Evolutionary conservation across 2,888 invertebrate species (phyloP).

Genomic region (Lasioglossum figueresi): DNA sequence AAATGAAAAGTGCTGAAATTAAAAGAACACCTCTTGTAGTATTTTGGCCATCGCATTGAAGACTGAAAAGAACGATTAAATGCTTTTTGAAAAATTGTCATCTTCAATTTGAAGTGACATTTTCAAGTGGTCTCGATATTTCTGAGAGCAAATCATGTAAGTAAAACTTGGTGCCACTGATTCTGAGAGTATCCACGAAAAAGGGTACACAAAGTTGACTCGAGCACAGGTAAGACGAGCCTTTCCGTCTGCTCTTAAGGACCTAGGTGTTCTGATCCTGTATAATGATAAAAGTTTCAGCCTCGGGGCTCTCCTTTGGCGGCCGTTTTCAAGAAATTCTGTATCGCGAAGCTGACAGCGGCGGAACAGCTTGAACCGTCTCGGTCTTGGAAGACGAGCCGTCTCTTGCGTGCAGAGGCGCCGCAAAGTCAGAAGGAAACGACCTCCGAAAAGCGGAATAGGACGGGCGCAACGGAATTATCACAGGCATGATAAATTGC

Average conservation of each 20-base stretch:
- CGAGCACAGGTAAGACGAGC: not conserved
- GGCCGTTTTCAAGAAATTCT: not conserved
- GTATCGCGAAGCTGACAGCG: not conserved
- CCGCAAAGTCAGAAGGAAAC: not conserved
- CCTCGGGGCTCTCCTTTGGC: not conserved
- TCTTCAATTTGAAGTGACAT: not conserved
- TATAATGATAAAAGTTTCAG: conserved; percentile 8
- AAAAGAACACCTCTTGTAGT: not conserved
- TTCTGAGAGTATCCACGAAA: not conserved
- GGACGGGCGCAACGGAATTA: not conserved
- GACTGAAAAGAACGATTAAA: not conserved
- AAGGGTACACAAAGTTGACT: not conserved
- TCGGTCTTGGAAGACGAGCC: not conserved
- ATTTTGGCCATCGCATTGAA: not conserved
- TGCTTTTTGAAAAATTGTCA: not conserved
- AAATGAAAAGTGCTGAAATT: too few relatives aligned
- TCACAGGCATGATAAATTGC: conserved; percentile 73
- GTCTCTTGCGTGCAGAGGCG: not conserved
- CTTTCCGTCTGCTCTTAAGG: not conserved
- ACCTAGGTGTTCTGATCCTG: not conserved
- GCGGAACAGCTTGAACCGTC: conserved; percentile 4
- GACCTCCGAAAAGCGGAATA: not conserved
- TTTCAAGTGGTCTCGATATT: not conserved
- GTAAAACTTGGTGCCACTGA: not conserved
- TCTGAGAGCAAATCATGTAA: not conserved